A percentile compares a stretch with the other conserved stretches of the same genome.
These are phyloP conservation scores for Apostichopus leukothele DNA, from an alignment of 53 echinoderm and acorn worm species.

Conservation along the genomic window DNA sequence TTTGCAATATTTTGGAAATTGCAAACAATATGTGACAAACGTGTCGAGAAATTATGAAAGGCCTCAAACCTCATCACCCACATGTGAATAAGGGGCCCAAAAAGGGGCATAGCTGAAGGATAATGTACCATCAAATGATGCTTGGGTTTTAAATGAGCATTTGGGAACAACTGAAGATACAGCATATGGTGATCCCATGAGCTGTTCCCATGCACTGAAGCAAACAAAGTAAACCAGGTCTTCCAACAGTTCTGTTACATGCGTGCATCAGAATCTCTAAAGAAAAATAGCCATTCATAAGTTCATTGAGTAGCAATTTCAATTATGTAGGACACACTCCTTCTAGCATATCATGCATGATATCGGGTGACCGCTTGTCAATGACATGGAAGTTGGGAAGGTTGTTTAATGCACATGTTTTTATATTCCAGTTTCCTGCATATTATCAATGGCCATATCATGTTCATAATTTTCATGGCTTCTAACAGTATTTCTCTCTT, in stretches of 20 bases:
- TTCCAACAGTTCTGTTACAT: constrained; percentile 49
- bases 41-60: constrained; percentile 52
- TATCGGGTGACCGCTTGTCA: constrained; percentile 49
- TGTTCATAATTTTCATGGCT: constrained; percentile 48
- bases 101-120: constrained; percentile 26
- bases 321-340: too few species aligned
- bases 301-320: too few species aligned
- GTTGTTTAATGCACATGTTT: constrained; percentile 45
- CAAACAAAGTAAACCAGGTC: constrained; percentile 41
- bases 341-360: too few species aligned
- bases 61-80: constrained; percentile 67
- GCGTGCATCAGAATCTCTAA: constrained; percentile 43
- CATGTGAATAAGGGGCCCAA: constrained; percentile 50
- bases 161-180: constrained; percentile 56
- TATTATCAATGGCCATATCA: constrained; percentile 44
- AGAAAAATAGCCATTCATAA: constrained; percentile 60
- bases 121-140: constrained; percentile 65
- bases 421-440: constrained; percentile 56
- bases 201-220: constrained; percentile 52
- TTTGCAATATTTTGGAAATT: constrained; percentile 60
- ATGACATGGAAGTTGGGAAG: constrained; percentile 39
- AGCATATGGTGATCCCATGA: constrained; percentile 62
- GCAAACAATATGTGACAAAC: constrained; percentile 49
- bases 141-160: constrained; percentile 60
- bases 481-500: constrained; percentile 29